phyloP scores from a whole-genome alignment of 2,888 invertebrate genomes.

The Cephus nigrinus region DNA sequence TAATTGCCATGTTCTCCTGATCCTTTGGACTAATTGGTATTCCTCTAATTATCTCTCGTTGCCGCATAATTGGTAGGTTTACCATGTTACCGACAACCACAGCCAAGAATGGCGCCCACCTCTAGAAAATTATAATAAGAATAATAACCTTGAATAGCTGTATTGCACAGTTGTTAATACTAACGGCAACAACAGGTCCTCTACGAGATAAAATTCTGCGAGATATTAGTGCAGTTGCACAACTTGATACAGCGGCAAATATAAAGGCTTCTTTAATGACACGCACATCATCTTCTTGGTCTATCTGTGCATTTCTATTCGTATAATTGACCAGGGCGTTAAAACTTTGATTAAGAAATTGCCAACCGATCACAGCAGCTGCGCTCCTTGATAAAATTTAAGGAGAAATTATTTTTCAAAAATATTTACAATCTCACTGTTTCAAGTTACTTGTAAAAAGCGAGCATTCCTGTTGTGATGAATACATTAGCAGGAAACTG shows the following conservation, averaged over 20 bases:
- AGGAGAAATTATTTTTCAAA: not conserved
- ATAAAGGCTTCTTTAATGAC: conserved; percentile 31
- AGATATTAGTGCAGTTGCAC: conserved; percentile 29
- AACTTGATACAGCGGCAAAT: conserved; percentile 34
- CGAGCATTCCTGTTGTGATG: conserved; percentile 38
- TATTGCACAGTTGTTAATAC: not conserved
- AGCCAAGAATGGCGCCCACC: conserved; percentile 38
- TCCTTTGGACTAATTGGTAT: conserved; percentile 30
- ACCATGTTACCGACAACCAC: conserved; percentile 36
- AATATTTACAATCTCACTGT: not conserved
- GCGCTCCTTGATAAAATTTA: conserved; percentile 23
- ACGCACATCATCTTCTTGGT: conserved; percentile 17
- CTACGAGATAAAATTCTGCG: conserved; percentile 26
- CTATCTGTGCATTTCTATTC: conserved; percentile 31
- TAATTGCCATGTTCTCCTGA: conserved; percentile 24
- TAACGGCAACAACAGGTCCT: conserved; percentile 31
- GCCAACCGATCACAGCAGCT: conserved; percentile 26
- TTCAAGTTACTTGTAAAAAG: conserved; percentile 38
- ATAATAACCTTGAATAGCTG: not conserved
- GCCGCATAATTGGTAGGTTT: conserved; percentile 41
- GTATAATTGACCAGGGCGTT: conserved; percentile 40
- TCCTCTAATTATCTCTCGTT: conserved; percentile 35
- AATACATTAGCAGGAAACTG: conserved; percentile 33
- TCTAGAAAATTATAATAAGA: conserved; percentile 20
- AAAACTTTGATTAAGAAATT: conserved; percentile 37